These are phyloP conservation scores for Drosophila paulistorum DNA, from an alignment of 1,140 invertebrate species.

Conservation along the genomic window DNA sequence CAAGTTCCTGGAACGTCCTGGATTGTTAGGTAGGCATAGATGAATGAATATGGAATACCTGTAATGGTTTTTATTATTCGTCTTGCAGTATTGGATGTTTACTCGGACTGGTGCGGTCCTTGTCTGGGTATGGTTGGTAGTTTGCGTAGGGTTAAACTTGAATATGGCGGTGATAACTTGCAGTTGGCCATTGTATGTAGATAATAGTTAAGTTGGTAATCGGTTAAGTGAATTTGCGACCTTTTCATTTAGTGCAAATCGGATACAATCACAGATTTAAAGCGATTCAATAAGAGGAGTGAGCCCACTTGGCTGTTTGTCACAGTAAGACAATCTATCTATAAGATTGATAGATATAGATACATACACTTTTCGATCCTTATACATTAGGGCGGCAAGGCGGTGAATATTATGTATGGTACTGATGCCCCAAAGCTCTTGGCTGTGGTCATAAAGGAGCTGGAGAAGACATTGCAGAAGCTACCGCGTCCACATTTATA, in stretches of 20 bases:
- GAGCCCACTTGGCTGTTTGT: constrained; percentile 96
- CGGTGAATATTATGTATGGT: constrained; percentile 93
- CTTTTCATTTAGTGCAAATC: constrained; percentile 84
- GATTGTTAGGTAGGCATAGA: constrained; percentile 87
- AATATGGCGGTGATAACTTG: constrained; percentile 92
- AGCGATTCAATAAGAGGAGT: constrained; percentile 92
- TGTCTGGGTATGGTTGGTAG: constrained; percentile 93
- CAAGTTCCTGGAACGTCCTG: constrained; percentile 89
- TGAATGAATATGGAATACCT: too few species aligned
- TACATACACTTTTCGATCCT: neutral
- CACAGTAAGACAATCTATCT: constrained; percentile 85
- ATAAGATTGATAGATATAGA: neutral
- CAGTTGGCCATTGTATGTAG: constrained; percentile 89
- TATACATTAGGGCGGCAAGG: constrained; percentile 84
- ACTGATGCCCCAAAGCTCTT: constrained; percentile 91
- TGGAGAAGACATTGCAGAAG: constrained; percentile 83
- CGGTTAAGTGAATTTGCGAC: neutral
- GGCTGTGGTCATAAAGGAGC: constrained; percentile 88
- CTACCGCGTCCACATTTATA: constrained; percentile 73
- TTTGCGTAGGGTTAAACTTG: constrained; percentile 94
- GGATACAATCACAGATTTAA: constrained; percentile 90
- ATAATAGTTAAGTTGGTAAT: neutral
- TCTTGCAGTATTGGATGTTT: constrained; percentile 92
- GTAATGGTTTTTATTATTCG: neutral
- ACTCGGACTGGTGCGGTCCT: constrained; percentile 96